Percentiles rank a stretch among this genome's conserved stretches.
These are phyloP conservation scores for Poeciliopsis turneri DNA, from an alignment of 2,797 vertebrate genomes.

Conservation along the genomic window DNA sequence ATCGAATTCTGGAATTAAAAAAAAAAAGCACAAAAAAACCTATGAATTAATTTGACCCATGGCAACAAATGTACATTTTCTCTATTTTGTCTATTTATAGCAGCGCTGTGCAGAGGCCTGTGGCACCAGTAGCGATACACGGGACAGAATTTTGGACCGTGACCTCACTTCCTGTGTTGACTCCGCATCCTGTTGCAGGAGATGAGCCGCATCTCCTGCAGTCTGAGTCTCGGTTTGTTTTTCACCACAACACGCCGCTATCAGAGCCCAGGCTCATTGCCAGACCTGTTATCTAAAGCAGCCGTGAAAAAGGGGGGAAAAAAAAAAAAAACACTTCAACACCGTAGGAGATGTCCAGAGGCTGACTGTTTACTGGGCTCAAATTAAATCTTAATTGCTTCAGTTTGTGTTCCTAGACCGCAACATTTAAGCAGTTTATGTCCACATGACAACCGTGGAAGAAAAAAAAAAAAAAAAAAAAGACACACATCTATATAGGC, in stretches of 20 bases:
- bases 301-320: constrained; percentile 9
- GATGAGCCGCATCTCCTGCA: constrained; percentile 56
- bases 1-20: constrained; percentile 88
- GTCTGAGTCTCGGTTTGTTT: constrained; percentile 26
- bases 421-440: constrained; percentile 34
- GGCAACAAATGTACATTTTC: constrained; percentile 6
- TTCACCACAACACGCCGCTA: constrained; percentile 35
- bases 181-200: constrained; percentile 72
- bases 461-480: constrained; percentile 1
- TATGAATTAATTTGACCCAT: constrained; percentile 25
- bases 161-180: constrained; percentile 82
- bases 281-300: constrained; percentile 44
- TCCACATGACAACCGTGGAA: constrained; percentile 22
- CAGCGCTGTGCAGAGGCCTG: constrained; percentile 11
- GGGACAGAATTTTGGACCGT: constrained; percentile 40
- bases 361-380: constrained; percentile 45
- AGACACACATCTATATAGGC: constrained; percentile 3
- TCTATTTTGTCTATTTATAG: constrained; percentile 18
- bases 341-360: constrained; percentile 31
- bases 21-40: constrained; percentile 1
- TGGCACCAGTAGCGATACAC: constrained; percentile 45
- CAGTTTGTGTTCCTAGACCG: constrained; percentile 54
- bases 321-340: constrained; percentile 44
- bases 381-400: constrained; percentile 58
- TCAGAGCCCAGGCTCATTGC: constrained; percentile 20